A percentile compares a stretch with the other conserved stretches of the same genome.
phyloP scores from a whole-genome alignment of 2,113 vertebrate species.

The Neodon shergylaensis region DNA sequence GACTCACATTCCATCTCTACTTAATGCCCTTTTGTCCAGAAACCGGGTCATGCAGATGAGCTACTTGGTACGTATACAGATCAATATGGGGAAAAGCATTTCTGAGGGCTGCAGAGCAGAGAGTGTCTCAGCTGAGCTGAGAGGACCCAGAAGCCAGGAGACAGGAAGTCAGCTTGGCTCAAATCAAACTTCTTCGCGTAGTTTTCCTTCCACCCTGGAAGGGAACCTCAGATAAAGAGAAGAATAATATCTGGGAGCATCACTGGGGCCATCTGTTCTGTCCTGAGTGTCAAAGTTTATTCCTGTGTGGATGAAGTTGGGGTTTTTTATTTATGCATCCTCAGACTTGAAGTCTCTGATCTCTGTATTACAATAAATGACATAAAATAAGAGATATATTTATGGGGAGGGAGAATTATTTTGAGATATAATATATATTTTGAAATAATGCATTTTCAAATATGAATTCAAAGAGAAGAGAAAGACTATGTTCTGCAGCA shows the following conservation, averaged over 20 bases:
- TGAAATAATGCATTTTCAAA: background rate
- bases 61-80: slow-evolving; percentile 82
- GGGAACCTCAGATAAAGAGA: slow-evolving; percentile 68
- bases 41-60: slow-evolving; percentile 80
- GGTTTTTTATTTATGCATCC: slow-evolving; percentile 40
- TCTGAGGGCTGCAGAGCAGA: slow-evolving; percentile 63
- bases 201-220: slow-evolving; percentile 67
- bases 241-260: slow-evolving; percentile 53
- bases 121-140: slow-evolving; percentile 42
- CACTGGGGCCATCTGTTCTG: slow-evolving; percentile 59
- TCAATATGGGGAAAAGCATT: slow-evolving; percentile 65
- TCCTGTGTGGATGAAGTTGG: slow-evolving; percentile 69
- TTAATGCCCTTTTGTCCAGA: slow-evolving; percentile 80
- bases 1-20: slow-evolving; percentile 77
- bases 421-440: background rate
- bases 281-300: slow-evolving; percentile 69
- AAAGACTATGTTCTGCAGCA: background rate
- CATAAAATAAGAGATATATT: background rate
- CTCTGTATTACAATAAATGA: slow-evolving; percentile 37
- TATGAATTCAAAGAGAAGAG: background rate
- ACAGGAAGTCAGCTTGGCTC: slow-evolving; percentile 59
- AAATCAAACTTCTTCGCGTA: slow-evolving; percentile 59
- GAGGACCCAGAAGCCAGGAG: slow-evolving; percentile 51
- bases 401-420: background rate
- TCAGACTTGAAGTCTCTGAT: slow-evolving; percentile 46